Evolutionary conservation across 2,797 vertebrate genomes (phyloP).

Genomic region (Etheostoma perlongum): DNA sequence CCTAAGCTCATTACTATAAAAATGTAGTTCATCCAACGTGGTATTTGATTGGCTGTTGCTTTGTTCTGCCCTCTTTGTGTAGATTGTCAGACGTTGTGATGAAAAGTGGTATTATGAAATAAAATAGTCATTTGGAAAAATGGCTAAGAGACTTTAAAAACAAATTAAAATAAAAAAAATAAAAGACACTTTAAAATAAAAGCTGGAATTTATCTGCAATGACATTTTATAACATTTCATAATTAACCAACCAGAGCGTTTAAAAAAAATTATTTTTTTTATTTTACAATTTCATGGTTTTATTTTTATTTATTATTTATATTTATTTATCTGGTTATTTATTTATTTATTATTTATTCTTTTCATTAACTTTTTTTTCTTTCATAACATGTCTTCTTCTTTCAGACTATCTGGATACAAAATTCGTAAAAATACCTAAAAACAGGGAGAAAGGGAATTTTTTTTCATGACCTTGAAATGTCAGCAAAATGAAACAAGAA

Average conservation of each 20-base stretch:
- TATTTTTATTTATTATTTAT: background rate
- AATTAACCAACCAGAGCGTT: background rate
- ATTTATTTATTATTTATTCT: too few species aligned
- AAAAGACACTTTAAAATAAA: background rate
- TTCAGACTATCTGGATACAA: too few species aligned
- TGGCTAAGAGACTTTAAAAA: background rate
- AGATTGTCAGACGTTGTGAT: background rate
- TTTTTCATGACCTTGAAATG: too few species aligned
- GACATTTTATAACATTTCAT: conserved; percentile 10
- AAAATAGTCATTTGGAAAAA: background rate
- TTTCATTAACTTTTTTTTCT: too few species aligned
- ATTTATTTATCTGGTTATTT: background rate
- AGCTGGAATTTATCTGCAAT: background rate
- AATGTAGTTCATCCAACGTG: background rate
- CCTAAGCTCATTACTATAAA: background rate
- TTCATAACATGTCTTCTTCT: too few species aligned
- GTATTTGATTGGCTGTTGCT: background rate
- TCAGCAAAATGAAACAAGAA: too few species aligned
- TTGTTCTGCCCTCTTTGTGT: background rate
- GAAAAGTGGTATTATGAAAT: background rate
- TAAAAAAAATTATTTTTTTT: too few species aligned
- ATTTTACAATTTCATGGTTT: background rate
- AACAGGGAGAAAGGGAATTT: too few species aligned
- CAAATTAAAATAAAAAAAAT: background rate
- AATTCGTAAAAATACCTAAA: too few species aligned